Evolutionary conservation across 2,888 invertebrate genomes (phyloP), one percentile per base, ranked within the genome.

Genomic region (Caenorhabditis sulstoni): DNA sequence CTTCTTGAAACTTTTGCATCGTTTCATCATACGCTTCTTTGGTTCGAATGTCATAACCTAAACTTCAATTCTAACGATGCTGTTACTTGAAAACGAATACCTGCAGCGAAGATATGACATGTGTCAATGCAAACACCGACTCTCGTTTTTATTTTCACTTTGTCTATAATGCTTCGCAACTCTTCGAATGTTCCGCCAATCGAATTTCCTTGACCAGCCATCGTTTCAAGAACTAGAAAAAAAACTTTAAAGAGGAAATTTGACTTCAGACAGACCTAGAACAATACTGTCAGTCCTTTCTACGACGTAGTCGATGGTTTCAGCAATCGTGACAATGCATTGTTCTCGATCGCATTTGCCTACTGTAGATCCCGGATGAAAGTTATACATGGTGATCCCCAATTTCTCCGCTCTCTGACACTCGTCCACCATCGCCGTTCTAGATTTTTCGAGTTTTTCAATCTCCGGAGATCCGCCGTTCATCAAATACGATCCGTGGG

Each of bases 291-390:
- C 55, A 0, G 88, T 87, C 11, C 76, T 77, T 22, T 82, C 67
- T 65, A 90, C 90, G 9, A 91, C 91, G 67, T 86, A 78, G 83
- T 91, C 90, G 57, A 91, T 90, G 44, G 90, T 90, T 18, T 90
- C 90, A 1, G 91, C 91, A 66, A 91, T 90, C n/a, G 76, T 87
- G 23, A 82, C 66, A 16, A 91, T 86, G 73, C 91, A 89, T 41
- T 91, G 85, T 9, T 90, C 88, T 5, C 83, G 73, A 16, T 80
- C 79, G 20, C 87, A 89, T 57, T 88, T 82, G 8, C 91, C 91
- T 81, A 89, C 89, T 0, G 91, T 88, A 2, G 91, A 91, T 7
- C 91, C 91, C 55, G 92, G 92, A 84, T 92, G 92, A 78, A 92
- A 92, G 83, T 92, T 92, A 85, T 90, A 92, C 71, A 91, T 85